These are phyloP conservation scores for Anarsia innoxiella DNA, from an alignment of 2,888 invertebrate genomes.

Conservation along the genomic window DNA sequence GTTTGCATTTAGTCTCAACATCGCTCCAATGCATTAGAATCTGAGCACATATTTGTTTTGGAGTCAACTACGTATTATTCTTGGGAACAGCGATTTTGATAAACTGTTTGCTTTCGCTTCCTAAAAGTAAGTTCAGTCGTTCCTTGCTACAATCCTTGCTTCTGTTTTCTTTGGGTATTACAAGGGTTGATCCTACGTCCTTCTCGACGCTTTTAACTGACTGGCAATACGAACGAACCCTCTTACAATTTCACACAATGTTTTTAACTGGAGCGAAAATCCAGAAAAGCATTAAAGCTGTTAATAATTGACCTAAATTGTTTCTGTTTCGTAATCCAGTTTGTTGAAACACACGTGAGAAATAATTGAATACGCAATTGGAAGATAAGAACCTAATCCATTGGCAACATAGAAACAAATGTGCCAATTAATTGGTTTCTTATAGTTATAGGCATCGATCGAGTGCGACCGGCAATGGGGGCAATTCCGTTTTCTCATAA, in stretches of 20 bases:
- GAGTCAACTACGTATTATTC: constrained; percentile 47
- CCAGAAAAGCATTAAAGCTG: constrained; percentile 4
- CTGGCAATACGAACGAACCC: constrained; percentile 7
- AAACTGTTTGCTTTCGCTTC: constrained; percentile 46
- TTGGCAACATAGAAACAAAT: constrained; percentile 25
- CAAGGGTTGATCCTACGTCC: constrained; percentile 14
- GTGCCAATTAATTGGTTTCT: constrained; percentile 41
- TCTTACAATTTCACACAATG: constrained; percentile 8
- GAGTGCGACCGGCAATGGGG: constrained; percentile 26
- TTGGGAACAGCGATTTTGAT: constrained; percentile 47
- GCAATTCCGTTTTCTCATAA: constrained; percentile 39
- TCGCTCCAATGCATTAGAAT: constrained; percentile 56
- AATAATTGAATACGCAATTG: too few relatives aligned
- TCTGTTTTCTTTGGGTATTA: constrained; percentile 29
- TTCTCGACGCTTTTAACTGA: constrained; percentile 8
- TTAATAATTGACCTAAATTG: neutral
- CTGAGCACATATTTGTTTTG: constrained; percentile 56
- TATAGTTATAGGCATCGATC: constrained; percentile 48
- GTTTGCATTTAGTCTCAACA: constrained; percentile 59
- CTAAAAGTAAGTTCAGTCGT: constrained; percentile 29
- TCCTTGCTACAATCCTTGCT: constrained; percentile 23
- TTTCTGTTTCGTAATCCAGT: too few relatives aligned
- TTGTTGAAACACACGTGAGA: too few relatives aligned
- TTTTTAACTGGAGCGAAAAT: constrained; percentile 7
- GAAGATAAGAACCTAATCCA: neutral